Evolutionary conservation across 2,797 vertebrate species (phyloP), one percentile per base, ranked within the genome.

Genomic region (Sarcoramphus papa): DNA sequence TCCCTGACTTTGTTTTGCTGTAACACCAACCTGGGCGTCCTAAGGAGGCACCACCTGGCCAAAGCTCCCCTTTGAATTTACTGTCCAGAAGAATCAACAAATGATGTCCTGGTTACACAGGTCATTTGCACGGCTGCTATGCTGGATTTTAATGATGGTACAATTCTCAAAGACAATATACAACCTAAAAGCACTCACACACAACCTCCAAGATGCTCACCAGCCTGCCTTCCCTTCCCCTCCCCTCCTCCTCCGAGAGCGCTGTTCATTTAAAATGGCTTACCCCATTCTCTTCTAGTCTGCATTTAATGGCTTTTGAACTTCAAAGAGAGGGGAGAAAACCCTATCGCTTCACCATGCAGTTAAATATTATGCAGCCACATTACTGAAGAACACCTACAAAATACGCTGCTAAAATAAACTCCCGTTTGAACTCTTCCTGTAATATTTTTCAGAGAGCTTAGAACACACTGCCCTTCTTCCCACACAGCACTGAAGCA

Each of bases 291-390:
- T 82, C 68, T 11, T 50, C 77, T 25, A 1, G 19, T 90, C 73
- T 63, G 40, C 40, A 23, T 35, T 77, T 68, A 83, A 88, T 23
- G 45, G 63, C 54, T 93, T 92, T 88, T 83, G 72, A 92, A 78
- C 87, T 90, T 88, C 90, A 93, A 92, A 95, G 87, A 77, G 81
- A 85, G 45, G 59, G 63, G 24, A 85, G 69, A 80, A 96, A 92
- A 89, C 88, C 73, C 77, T 14, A 50, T 28, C 12, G 6, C 81
- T 80, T 80, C 70, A 75, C 84, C 92, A n/a, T 6, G n/a, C 73
- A 68, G 80, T 63, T 60, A 68, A 86, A 81, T 50, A 68, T 75
- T 72, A 60, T 43, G 53, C 69, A 86, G 89, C 77, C 65, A 91
- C 57, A 9, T 72, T 59, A 68, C 45, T 45, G 48, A 90, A 75